Evolutionary conservation across 2,888 invertebrate species (phyloP), one percentile per base, ranked within the genome.

Genomic region (Nemurella pictetii): DNA sequence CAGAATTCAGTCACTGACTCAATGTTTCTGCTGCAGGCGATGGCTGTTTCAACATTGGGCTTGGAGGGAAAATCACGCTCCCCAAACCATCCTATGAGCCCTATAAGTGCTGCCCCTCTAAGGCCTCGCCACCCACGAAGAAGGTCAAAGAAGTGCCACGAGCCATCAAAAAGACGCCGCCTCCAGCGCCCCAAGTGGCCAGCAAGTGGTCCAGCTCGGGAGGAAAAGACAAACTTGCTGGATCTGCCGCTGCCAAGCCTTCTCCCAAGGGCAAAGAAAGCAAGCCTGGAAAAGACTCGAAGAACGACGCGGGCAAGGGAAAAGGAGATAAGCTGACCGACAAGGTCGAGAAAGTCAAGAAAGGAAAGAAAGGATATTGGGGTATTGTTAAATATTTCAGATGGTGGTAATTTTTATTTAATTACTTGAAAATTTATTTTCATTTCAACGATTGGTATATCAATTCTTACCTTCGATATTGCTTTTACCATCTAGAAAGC

Each of bases 21-120:
- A 93, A 93, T 95, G 95, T 96, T 95, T 87, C 85, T 87, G 87
- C 94, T 94, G 95, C 96, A 97, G 97, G 96, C 95, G 96, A 96
- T 95, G 96, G 96, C 94, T 97, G 97, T 95, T 96, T 97, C 96
- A 96, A 96, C 96, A 96, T 97, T 94, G 97, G 96, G 93, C 94
- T 97, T 94, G 96, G 96, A 92, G 95, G 95, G 93, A 95, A 95
- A 93, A 93, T 93, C 91, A 93, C 93, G 90, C 93, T 94, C 91
- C 94, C 94, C 91, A 92, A 93, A 92, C 94, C 95, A 89, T 92
- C 93, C 92, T 96, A 95, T 92, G 95, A 95, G 94, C 95, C 96
- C 91, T 97, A 95, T 94, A 96, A 96, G 93, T 96, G 96, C 94
- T 97, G 96, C 93, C 96, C 96, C 91, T 95, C 95, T 91, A 95